Evolutionary conservation across 2,797 vertebrate genomes (phyloP).

Genomic region (Agapornis canus): DNA sequence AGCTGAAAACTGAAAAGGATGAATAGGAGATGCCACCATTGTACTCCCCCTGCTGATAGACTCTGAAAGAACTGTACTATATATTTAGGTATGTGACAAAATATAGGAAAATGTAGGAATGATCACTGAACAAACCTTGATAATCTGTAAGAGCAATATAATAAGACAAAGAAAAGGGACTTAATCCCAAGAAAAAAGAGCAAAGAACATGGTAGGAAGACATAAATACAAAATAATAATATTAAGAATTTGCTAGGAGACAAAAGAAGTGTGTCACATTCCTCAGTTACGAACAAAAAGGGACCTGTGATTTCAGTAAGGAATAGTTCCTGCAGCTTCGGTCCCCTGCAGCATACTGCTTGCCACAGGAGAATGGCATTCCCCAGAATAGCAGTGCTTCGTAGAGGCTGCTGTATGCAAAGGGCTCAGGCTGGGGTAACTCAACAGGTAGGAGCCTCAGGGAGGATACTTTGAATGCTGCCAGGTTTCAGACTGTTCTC

Average conservation of each 20-base stretch:
- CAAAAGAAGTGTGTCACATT: background rate
- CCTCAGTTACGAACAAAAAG: background rate
- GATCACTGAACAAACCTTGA: background rate
- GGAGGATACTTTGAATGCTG: background rate
- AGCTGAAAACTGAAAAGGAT: background rate
- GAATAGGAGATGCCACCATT: background rate
- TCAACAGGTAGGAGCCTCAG: fast-evolving
- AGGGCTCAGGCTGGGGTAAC: background rate
- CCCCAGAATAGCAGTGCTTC: background rate
- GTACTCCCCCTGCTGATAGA: slow-evolving; percentile 46
- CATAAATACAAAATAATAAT: background rate
- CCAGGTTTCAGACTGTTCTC: background rate
- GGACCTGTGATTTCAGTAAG: background rate
- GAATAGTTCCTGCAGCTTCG: background rate
- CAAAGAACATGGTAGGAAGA: background rate
- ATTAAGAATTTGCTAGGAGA: background rate
- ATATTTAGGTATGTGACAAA: background rate
- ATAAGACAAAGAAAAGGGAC: background rate
- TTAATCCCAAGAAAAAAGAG: background rate
- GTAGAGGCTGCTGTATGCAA: fast-evolving
- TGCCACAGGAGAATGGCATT: fast-evolving
- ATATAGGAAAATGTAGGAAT: background rate
- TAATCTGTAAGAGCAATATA: background rate
- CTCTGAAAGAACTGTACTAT: background rate
- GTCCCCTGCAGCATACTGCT: background rate